A percentile compares a stretch with the other conserved stretches of the same genome.
Conservation (phyloP, 1,140 invertebrate genomes). For the Spodoptera frugiperda region DNA sequence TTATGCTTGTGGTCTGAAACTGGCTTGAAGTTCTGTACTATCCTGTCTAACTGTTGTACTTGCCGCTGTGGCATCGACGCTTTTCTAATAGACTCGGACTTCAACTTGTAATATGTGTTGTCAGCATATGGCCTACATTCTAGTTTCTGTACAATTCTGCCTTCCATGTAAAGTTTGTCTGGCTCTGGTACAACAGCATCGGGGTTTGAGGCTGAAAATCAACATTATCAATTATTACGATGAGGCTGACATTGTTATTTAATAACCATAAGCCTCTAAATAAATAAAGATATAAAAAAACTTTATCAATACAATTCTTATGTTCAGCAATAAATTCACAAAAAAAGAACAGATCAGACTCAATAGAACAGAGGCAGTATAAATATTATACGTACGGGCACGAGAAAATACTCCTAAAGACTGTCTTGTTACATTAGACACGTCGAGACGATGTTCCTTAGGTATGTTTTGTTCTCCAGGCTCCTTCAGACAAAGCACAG, state of each 20-base stretch:
- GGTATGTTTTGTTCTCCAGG: constrained; percentile 91
- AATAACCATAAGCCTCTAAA: too few relatives aligned
- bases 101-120: constrained; percentile 95
- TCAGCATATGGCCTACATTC: constrained; percentile 97
- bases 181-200: constrained; percentile 90
- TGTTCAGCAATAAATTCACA: not conserved
- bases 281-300: too few relatives aligned
- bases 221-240: too few relatives aligned
- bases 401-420: constrained; percentile 96
- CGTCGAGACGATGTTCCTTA: constrained; percentile 95
- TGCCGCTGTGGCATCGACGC: constrained; percentile 92
- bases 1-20: constrained; percentile 96
- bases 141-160: constrained; percentile 96
- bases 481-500: constrained; percentile 90
- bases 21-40: constrained; percentile 95
- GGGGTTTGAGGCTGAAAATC: constrained; percentile 86
- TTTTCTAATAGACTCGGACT: constrained; percentile 93
- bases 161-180: constrained; percentile 96
- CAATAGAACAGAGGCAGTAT: too few relatives aligned
- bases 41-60: constrained; percentile 93
- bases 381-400: constrained; percentile 86
- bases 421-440: constrained; percentile 95
- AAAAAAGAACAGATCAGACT: too few relatives aligned
- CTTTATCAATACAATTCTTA: too few relatives aligned
- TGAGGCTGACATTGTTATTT: too few relatives aligned